These are phyloP conservation scores for Acronicta alni DNA, from an alignment of 2,888 invertebrate species.

Conservation along the genomic window DNA sequence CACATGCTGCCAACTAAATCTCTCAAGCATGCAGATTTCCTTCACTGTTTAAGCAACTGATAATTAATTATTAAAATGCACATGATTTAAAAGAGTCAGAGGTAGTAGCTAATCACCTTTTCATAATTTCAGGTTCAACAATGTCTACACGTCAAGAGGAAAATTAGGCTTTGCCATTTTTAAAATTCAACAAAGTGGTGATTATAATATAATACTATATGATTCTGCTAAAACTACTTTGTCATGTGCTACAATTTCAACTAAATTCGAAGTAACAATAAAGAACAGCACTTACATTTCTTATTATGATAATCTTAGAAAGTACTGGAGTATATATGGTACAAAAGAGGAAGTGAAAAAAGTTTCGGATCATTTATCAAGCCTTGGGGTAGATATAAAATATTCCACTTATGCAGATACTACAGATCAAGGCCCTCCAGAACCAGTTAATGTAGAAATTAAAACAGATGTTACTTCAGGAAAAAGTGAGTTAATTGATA, in stretches of 20 bases:
- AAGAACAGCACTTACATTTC: slow-evolving; percentile 75
- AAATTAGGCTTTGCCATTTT: slow-evolving; percentile 82
- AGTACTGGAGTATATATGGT: slow-evolving; percentile 80
- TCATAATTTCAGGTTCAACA: slow-evolving; percentile 66
- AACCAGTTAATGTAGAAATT: slow-evolving; percentile 45
- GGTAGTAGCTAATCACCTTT: background rate
- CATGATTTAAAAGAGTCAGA: too few species aligned
- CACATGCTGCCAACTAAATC: too few species aligned
- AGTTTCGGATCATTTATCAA: slow-evolving; percentile 67
- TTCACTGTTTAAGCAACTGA: too few species aligned
- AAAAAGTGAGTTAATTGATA: slow-evolving; percentile 49
- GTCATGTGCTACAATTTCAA: slow-evolving; percentile 69
- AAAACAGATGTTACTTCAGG: slow-evolving; percentile 7
- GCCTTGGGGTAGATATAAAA: slow-evolving; percentile 65
- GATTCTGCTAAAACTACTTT: slow-evolving; percentile 78
- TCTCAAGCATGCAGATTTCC: too few species aligned
- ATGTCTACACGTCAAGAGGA: slow-evolving; percentile 73
- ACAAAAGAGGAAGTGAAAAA: slow-evolving; percentile 68
- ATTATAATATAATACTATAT: slow-evolving; percentile 76
- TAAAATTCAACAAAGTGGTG: slow-evolving; percentile 68
- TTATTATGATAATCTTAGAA: slow-evolving; percentile 76
- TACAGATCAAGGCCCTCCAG: slow-evolving; percentile 55
- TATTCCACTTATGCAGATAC: slow-evolving; percentile 41
- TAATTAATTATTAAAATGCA: too few species aligned
- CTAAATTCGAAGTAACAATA: slow-evolving; percentile 69